These are phyloP conservation scores for Nomia melanderi DNA, from an alignment of 1,140 invertebrate genomes.

Conservation along the genomic window DNA sequence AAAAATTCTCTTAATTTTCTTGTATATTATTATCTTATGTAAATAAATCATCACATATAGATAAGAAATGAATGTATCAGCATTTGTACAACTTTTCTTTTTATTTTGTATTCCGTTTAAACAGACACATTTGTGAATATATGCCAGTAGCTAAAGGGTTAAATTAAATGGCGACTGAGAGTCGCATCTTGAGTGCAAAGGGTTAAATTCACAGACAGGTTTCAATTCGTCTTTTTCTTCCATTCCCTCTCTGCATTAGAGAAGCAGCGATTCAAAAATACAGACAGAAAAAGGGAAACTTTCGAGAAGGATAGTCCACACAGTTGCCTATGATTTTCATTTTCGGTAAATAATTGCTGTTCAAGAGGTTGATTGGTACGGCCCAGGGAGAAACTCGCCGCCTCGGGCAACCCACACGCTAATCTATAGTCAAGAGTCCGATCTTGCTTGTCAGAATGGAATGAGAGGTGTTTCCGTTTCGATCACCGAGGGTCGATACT, in stretches of 20 bases:
- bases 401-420: slow-evolving; percentile 47
- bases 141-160: no score
- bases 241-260: neutral
- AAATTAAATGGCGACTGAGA: no score
- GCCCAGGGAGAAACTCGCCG: slow-evolving; percentile 17
- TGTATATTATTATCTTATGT: no score
- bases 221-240: neutral
- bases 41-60: no score
- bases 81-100: no score
- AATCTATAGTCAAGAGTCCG: slow-evolving; percentile 24
- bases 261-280: neutral
- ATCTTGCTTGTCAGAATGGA: slow-evolving; percentile 26
- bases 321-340: slow-evolving; percentile 72
- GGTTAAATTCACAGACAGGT: neutral
- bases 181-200: no score
- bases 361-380: slow-evolving; percentile 64
- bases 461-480: slow-evolving; percentile 37
- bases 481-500: slow-evolving; percentile 32
- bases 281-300: neutral
- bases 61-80: no score
- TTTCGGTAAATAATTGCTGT: slow-evolving; percentile 70
- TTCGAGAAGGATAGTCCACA: slow-evolving; percentile 2
- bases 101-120: no score
- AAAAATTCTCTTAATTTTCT: no score
- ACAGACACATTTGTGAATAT: no score